These are phyloP conservation scores for Callitettix versicolor DNA, from an alignment of 1,140 invertebrate genomes.

Conservation along the genomic window DNA sequence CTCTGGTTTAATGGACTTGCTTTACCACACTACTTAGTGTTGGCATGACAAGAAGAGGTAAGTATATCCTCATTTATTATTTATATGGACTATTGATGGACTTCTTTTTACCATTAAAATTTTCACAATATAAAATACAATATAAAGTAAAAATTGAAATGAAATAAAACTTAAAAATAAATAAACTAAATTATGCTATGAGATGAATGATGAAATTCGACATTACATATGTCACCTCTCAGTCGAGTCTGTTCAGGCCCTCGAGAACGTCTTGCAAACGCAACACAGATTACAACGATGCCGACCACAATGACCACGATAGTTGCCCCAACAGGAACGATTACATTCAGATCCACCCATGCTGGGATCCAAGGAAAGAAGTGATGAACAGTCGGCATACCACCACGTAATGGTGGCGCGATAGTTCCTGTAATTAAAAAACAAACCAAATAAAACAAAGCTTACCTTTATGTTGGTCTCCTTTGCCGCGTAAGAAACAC, in stretches of 20 bases:
- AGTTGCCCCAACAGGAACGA: conserved; percentile 73
- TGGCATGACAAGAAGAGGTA: too few relatives aligned
- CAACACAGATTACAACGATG: conserved; percentile 79
- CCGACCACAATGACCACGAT: conserved; percentile 78
- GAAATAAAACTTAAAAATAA: background rate
- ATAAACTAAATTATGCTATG: background rate
- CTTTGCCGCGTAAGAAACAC: conserved; percentile 73
- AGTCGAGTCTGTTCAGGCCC: conserved; percentile 64
- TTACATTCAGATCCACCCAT: conserved; percentile 77
- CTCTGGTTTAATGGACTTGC: too few relatives aligned
- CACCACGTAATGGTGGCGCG: conserved; percentile 58
- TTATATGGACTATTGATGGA: too few relatives aligned
- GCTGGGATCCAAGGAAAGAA: conserved; percentile 70
- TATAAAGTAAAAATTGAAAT: too few relatives aligned
- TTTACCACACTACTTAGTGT: too few relatives aligned
- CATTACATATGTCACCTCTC: conserved; percentile 44
- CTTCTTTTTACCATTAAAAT: too few relatives aligned
- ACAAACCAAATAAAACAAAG: conserved; percentile 21
- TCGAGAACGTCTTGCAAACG: conserved; percentile 61
- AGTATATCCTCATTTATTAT: too few relatives aligned
- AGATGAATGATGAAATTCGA: background rate
- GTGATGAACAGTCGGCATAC: conserved; percentile 39
- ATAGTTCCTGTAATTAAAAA: conserved; percentile 53
- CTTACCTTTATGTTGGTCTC: conserved; percentile 71
- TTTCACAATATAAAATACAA: too few relatives aligned